Conservation (phyloP, 2,888 invertebrate species). For the Steromphala cineraria region DNA sequence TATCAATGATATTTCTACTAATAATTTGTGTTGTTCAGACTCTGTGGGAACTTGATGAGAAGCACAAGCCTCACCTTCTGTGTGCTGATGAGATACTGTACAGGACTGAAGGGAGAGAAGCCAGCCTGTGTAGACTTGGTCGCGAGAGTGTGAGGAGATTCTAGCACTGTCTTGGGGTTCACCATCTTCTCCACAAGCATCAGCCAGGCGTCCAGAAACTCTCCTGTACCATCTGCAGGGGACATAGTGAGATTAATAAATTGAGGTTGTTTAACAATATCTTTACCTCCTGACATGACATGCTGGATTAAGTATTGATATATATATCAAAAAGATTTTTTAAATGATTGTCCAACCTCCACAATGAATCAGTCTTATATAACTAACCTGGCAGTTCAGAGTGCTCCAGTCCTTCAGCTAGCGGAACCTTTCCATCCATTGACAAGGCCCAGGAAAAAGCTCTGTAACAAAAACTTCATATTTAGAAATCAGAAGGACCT, state of each 20-base stretch:
- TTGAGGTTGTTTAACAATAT: too few relatives aligned
- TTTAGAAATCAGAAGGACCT: background rate
- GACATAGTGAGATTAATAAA: too few relatives aligned
- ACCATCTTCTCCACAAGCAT: conserved; percentile 89
- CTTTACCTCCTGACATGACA: too few relatives aligned
- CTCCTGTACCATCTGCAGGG: conserved; percentile 82
- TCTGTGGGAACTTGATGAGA: too few relatives aligned
- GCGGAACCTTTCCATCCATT: conserved; percentile 75
- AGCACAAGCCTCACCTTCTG: conserved; percentile 79
- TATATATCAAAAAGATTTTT: too few relatives aligned
- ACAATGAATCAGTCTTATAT: too few relatives aligned
- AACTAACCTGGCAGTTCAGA: conserved; percentile 79
- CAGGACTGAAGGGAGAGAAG: conserved; percentile 79
- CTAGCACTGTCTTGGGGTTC: conserved; percentile 87
- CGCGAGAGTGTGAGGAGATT: conserved; percentile 85
- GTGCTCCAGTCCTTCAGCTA: conserved; percentile 80
- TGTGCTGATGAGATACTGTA: conserved; percentile 84
- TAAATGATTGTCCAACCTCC: too few relatives aligned
- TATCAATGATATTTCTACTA: too few relatives aligned
- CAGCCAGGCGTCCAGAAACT: conserved; percentile 89
- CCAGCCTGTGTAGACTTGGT: conserved; percentile 77
- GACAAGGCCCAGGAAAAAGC: conserved; percentile 81
- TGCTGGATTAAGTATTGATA: too few relatives aligned
- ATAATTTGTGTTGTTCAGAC: too few relatives aligned
- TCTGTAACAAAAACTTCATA: conserved; percentile 66